phyloP scores from a whole-genome alignment of 2,113 vertebrate species.

The Spea bombifrons region DNA sequence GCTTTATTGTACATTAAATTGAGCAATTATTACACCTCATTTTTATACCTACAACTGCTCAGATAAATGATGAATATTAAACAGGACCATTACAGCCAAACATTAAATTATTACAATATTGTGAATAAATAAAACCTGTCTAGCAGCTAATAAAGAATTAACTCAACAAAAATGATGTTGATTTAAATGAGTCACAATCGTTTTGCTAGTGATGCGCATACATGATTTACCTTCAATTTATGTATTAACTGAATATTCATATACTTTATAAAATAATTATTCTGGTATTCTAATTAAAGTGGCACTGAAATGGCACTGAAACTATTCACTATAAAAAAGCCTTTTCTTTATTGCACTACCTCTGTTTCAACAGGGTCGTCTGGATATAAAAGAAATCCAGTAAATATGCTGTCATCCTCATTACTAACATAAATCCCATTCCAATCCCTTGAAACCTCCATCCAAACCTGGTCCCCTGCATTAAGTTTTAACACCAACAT shows the following conservation, averaged over 20 bases:
- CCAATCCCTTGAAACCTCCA: slow-evolving; percentile 90
- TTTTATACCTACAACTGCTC: slow-evolving; percentile 1
- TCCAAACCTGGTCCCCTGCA: slow-evolving; percentile 87
- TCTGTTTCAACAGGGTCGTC: slow-evolving; percentile 58
- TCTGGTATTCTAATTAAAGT: neutral
- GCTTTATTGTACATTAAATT: neutral
- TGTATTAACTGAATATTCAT: neutral
- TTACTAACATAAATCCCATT: slow-evolving; percentile 85
- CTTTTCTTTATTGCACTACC: slow-evolving; percentile 39
- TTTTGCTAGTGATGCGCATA: no score
- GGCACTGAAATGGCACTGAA: neutral
- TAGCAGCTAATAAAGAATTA: neutral
- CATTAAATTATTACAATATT: neutral
- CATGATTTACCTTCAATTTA: no score
- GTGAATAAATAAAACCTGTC: neutral
- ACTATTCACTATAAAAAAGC: neutral
- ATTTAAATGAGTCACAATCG: neutral
- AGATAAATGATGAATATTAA: neutral
- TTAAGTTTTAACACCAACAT: slow-evolving; percentile 78
- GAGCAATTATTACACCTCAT: neutral
- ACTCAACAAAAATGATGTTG: neutral
- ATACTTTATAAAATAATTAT: neutral
- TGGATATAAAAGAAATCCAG: slow-evolving; percentile 88
- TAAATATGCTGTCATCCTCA: slow-evolving; percentile 92
- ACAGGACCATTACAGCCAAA: neutral